Evolutionary conservation across 2,113 vertebrate species (phyloP).

Genomic region (Phaethon lepturus): DNA sequence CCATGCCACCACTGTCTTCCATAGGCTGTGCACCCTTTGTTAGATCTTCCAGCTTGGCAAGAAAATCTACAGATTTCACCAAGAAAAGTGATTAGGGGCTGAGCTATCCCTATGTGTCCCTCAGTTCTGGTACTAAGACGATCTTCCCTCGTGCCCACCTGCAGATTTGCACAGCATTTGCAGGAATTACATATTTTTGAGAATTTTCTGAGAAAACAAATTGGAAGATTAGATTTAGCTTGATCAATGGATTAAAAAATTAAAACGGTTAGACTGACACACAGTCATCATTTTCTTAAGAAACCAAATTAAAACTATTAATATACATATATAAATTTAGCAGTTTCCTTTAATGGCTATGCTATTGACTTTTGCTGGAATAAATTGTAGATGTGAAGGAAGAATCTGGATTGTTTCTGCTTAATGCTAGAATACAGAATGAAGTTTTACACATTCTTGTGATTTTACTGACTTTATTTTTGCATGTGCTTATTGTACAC

Average conservation of each 20-base stretch:
- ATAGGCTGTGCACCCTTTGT: neutral
- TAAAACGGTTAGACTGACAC: neutral
- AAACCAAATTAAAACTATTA: neutral
- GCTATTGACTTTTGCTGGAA: neutral
- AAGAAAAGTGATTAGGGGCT: neutral
- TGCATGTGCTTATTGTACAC: neutral
- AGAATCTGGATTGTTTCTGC: neutral
- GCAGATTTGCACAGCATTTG: neutral
- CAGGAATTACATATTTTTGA: neutral
- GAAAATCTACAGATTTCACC: neutral
- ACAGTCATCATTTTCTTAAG: neutral
- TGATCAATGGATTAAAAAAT: neutral
- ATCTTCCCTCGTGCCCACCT: neutral
- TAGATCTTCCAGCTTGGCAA: neutral
- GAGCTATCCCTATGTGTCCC: rapidly evolving
- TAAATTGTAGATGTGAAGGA: neutral
- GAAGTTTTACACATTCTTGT: neutral
- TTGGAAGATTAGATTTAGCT: neutral
- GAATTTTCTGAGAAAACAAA: neutral
- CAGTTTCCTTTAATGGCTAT: neutral
- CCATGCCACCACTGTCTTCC: neutral
- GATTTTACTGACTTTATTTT: neutral
- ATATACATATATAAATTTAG: neutral
- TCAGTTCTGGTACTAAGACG: neutral
- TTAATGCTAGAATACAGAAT: neutral